Base-by-base conservation (phyloP, 2,113 vertebrate species). In the Nerophis lumbriciformis region DNA sequence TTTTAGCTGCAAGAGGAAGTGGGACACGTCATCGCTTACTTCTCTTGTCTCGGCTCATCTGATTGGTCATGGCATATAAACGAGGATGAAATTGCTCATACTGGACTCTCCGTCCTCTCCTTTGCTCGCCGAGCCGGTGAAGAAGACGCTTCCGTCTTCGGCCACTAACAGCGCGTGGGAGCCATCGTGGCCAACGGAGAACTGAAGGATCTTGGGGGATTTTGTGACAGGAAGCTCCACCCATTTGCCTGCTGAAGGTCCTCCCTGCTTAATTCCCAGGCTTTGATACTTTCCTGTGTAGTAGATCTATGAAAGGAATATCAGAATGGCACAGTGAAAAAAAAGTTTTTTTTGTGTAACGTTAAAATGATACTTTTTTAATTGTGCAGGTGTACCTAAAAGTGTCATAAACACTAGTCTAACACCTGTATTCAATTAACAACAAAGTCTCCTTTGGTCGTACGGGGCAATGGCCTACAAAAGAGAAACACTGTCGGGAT, bases 241-340 rank as follows among this genome's bases (percentile, higher is more conserved):
- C 97, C 96, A 98, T 71, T 99, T 99, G 67, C 95, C 95, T 74
- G 95, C 92, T 35, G 94, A 96, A 44, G 97, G 97, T 39, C 97
- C 97, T 13, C 97, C 97, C 87, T 98, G 96, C 82, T 98, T 99
- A 88, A 99, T 98, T 76, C 96, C 96, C 62, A 99, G 93, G 77
- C 95, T 99, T 88, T 99, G 97, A 76, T 99, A 99, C 77, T 99
- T 99, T 59, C 96, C 96, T 69, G 97, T 99, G 70, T 99, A 99
- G 90, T 98, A 98, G 73, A 98, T 91, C 96, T 99, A 84, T 21
- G 19, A 71, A 52, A 51, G 42, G 12, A 66, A 16, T 6, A 61
- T 11, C 28, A 45, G 37, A 5, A 13, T 36, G 14, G 9, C 6
- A 6, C 11, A 37, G 6, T 54, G 13, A 15, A 48, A 48, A 48